These are phyloP conservation scores for Matsumyia berberina DNA, from an alignment of 2,888 invertebrate genomes.

Conservation along the genomic window DNA sequence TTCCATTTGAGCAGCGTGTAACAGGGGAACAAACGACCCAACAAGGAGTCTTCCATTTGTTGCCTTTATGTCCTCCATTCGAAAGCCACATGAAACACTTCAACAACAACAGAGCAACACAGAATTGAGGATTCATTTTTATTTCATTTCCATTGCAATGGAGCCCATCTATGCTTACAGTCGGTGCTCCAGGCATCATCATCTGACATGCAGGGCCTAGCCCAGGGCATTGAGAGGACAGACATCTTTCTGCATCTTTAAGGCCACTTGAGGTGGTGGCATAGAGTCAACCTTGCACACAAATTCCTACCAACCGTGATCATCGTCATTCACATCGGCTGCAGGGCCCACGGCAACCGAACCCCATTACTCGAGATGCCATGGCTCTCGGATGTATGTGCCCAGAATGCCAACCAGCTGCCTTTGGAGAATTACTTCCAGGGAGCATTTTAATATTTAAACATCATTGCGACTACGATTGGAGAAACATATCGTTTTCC, in stretches of 20 bases:
- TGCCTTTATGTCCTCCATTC: conserved; percentile 73
- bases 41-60: conserved; percentile 76
- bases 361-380: conserved; percentile 64
- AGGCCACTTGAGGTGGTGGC: conserved; percentile 55
- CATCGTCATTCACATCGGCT: conserved; percentile 60
- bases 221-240: conserved; percentile 49
- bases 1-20: conserved; percentile 36
- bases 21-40: conserved; percentile 66
- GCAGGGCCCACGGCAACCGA: conserved; percentile 19
- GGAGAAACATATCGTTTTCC: conserved; percentile 69
- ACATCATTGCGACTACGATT: conserved; percentile 74
- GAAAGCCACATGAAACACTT: conserved; percentile 76
- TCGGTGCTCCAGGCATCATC: conserved; percentile 40
- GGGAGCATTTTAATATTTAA: conserved; percentile 74
- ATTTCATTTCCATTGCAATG: conserved; percentile 70
- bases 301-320: conserved; percentile 69
- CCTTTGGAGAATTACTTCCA: conserved; percentile 64
- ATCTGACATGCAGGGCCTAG: conserved; percentile 43
- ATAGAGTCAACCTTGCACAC: conserved; percentile 62
- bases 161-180: conserved; percentile 30
- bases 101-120: conserved; percentile 69
- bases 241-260: conserved; percentile 68
- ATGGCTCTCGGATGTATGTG: conserved; percentile 63
- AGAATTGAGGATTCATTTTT: conserved; percentile 70
- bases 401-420: conserved; percentile 67